Conservation (phyloP, 92 coral and sea anemone genomes). For the Heteractis magnifica region DNA sequence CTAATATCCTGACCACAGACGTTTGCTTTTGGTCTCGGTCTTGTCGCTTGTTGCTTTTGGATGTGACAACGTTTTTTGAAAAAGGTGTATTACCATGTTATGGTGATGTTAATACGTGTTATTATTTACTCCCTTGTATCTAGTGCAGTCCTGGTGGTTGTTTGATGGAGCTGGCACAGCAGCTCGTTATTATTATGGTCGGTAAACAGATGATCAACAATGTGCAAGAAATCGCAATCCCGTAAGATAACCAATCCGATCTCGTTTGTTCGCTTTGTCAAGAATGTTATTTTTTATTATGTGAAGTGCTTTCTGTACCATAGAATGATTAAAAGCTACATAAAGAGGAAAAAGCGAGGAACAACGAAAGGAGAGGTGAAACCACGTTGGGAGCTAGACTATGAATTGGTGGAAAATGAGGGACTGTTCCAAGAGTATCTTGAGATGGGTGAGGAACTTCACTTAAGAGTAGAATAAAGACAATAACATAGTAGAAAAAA, state of each 20-base stretch:
- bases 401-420: slow-evolving; percentile 90
- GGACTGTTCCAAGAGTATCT: slow-evolving; percentile 96
- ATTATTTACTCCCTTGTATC: not conserved
- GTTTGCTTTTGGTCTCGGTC: too few species aligned
- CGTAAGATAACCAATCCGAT: slow-evolving; percentile 56
- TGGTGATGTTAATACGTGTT: too few species aligned
- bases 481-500: too few species aligned
- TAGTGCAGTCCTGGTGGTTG: slow-evolving; percentile 99
- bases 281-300: not conserved
- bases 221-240: slow-evolving; percentile 93
- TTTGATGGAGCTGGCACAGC: slow-evolving; percentile 98
- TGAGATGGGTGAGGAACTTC: slow-evolving; percentile 78
- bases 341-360: slow-evolving; percentile 88
- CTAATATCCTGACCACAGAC: too few species aligned
- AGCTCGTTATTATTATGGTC: slow-evolving; percentile 95
- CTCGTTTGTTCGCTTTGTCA: not conserved
- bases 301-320: not conserved
- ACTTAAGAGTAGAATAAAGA: too few species aligned
- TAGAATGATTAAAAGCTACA: slow-evolving; percentile 84
- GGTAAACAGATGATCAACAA: slow-evolving; percentile 97
- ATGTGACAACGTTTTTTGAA: too few species aligned
- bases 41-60: too few species aligned
- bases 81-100: too few species aligned
- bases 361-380: slow-evolving; percentile 70
- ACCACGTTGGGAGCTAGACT: slow-evolving; percentile 99